Conservation (phyloP, 1,140 invertebrate species). For the Lepidostoma basale region DNA sequence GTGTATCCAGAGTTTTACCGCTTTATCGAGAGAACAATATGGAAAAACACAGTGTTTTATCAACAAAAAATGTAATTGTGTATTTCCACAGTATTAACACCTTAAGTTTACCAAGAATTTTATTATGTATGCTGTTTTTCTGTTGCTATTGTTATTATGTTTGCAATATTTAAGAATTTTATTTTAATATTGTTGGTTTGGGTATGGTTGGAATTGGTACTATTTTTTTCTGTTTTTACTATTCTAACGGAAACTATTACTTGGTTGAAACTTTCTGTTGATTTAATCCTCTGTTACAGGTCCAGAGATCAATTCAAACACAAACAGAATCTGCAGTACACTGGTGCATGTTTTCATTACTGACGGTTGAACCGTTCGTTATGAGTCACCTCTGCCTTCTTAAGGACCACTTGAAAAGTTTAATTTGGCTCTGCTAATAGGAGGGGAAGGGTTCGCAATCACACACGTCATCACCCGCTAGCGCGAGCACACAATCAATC, state of each 20-base stretch:
- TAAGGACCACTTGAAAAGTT: constrained; percentile 38
- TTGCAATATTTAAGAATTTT: background rate
- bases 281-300: background rate
- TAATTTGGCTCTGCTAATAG: constrained; percentile 31
- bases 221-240: no score
- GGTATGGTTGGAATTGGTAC: no score
- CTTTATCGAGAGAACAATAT: no score
- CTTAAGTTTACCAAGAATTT: no score
- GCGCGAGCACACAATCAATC: no score
- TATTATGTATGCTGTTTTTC: background rate
- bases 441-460: constrained; percentile 29
- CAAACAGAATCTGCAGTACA: background rate
- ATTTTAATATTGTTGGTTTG: no score
- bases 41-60: no score
- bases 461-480: constrained; percentile 26
- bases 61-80: no score
- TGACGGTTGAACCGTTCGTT: background rate
- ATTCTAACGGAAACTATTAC: no score
- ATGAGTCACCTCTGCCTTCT: constrained; percentile 29
- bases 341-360: constrained; percentile 11
- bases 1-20: no score
- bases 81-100: no score
- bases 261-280: no score
- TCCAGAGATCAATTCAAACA: background rate
- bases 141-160: background rate